Conservation (phyloP, 2,113 vertebrate species). For the Poicephalus gulielmi region DNA sequence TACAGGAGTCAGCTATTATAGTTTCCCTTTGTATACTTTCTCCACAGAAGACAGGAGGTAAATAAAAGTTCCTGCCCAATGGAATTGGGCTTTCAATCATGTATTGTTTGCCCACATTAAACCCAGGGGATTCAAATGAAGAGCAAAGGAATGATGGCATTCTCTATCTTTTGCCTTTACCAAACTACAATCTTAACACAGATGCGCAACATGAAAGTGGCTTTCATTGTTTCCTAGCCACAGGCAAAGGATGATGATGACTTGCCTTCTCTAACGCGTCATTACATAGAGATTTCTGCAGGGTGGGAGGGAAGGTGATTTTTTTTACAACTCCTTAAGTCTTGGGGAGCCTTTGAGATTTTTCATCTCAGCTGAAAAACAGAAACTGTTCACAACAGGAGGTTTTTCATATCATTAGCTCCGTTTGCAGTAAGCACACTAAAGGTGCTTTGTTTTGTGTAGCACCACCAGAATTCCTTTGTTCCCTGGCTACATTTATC, state of each 20-base stretch:
- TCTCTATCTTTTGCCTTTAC: not conserved
- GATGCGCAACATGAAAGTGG: rapidly evolving
- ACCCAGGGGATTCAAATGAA: not conserved
- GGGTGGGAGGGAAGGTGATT: not conserved
- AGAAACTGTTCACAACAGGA: not conserved
- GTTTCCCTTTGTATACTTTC: not conserved
- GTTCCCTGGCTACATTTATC: not conserved
- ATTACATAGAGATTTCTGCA: not conserved
- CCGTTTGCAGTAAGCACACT: not conserved
- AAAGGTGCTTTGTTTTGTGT: not conserved
- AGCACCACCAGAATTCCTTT: not conserved
- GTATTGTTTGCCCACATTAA: not conserved
- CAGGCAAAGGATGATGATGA: not conserved
- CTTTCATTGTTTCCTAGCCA: rapidly evolving
- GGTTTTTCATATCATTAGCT: not conserved
- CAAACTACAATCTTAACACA: not conserved
- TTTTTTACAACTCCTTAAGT: not conserved
- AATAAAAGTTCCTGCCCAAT: not conserved
- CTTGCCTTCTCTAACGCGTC: not conserved
- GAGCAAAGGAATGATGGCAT: rapidly evolving
- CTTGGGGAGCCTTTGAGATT: not conserved
- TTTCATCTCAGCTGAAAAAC: not conserved
- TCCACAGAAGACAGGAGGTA: not conserved
- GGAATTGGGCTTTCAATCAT: not conserved
- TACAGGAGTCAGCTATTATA: not conserved